phyloP scores from a whole-genome alignment of 1,140 invertebrate genomes.

The Trichomalopsis sarcophagae region DNA sequence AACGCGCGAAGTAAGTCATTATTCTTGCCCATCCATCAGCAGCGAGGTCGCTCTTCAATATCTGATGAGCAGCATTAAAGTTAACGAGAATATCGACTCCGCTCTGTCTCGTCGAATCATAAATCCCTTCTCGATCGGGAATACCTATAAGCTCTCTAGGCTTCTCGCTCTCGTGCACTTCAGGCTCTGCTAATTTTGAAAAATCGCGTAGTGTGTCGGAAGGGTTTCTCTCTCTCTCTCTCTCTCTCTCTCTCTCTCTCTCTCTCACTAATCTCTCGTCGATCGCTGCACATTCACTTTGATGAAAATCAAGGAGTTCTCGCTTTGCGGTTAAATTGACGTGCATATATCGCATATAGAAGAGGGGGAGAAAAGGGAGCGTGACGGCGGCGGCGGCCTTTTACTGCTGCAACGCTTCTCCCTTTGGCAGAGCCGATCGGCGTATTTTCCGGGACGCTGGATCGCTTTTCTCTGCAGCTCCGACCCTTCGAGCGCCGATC shows the following conservation, averaged over 20 bases:
- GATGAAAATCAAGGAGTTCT: conserved; percentile 23
- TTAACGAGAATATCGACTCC: neutral
- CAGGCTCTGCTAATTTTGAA: neutral
- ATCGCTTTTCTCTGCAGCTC: conserved; percentile 50
- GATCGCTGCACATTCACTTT: neutral
- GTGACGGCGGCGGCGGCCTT: neutral
- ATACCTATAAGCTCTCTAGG: neutral
- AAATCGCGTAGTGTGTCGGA: neutral
- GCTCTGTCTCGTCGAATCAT: neutral
- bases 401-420: neutral
- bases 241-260: neutral
- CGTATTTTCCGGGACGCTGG: conserved; percentile 58
- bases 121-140: neutral
- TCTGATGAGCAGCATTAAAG: neutral
- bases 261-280: neutral
- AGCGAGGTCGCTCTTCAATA: neutral
- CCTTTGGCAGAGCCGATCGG: conserved; percentile 22
- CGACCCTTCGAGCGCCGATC: neutral
- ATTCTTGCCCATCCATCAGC: neutral
- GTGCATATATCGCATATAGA: neutral
- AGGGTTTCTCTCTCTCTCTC: neutral
- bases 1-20: neutral
- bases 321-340: conserved; percentile 9
- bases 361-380: neutral
- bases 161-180: neutral